These are phyloP conservation scores for Pseudochaenichthys georgianus DNA, from an alignment of 2,797 vertebrate genomes.

Conservation along the genomic window DNA sequence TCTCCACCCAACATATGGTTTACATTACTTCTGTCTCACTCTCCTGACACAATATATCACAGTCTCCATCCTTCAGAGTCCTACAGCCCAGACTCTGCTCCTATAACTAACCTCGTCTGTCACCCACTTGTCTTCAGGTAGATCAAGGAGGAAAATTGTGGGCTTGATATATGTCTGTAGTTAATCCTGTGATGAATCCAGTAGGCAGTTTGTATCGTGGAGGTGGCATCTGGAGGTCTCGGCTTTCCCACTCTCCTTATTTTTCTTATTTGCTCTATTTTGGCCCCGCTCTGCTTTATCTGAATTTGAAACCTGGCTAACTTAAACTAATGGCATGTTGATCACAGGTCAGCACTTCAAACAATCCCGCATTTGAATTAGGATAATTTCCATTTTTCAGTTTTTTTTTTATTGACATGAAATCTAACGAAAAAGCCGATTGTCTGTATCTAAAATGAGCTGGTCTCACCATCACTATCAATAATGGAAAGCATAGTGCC, in stretches of 20 bases:
- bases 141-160: constrained; percentile 57
- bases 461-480: constrained; percentile 42
- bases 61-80: constrained; percentile 63
- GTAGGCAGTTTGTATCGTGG: constrained; percentile 44
- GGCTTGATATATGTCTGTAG: constrained; percentile 64
- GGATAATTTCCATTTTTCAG: constrained; percentile 4
- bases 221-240: constrained; percentile 47
- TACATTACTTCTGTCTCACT: constrained; percentile 64
- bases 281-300: constrained; percentile 17
- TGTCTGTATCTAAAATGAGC: constrained; percentile 20
- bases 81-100: constrained; percentile 48
- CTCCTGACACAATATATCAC: constrained; percentile 63
- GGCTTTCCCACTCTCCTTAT: constrained; percentile 34
- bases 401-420: constrained; percentile 16
- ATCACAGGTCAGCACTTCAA: constrained; percentile 60
- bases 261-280: constrained; percentile 18
- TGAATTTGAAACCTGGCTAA: constrained; percentile 37
- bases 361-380: constrained; percentile 32
- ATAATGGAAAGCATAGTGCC: constrained; percentile 61
- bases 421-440: constrained; percentile 36
- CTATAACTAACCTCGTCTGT: constrained; percentile 70
- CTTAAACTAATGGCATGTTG: constrained; percentile 53
- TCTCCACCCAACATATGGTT: constrained; percentile 76
- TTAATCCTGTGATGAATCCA: constrained; percentile 63
- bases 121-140: constrained; percentile 69